Evolutionary conservation across 2,113 vertebrate genomes (phyloP).

Genomic region (Bothrops jararaca): DNA sequence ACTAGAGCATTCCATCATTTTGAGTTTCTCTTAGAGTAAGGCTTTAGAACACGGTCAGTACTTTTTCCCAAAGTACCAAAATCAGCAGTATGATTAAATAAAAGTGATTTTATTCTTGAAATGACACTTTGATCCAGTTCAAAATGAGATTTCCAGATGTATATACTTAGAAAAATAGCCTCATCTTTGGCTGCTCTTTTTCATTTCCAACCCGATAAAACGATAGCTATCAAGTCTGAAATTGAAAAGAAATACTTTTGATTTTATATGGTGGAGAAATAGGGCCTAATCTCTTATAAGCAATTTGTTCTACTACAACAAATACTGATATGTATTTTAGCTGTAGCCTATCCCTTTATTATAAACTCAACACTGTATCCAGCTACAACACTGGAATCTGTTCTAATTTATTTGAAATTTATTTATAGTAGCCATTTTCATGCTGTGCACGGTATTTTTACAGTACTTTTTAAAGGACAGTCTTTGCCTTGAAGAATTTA

Average conservation of each 20-base stretch:
- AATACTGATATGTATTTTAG: neutral
- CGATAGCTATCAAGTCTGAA: neutral
- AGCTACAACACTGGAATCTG: neutral
- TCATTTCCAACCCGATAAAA: neutral
- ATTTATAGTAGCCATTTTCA: neutral
- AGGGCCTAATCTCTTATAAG: neutral
- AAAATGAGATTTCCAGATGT: neutral
- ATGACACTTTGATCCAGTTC: neutral
- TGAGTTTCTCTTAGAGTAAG: neutral
- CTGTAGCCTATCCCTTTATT: neutral
- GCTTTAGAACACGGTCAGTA: neutral
- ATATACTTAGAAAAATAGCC: neutral
- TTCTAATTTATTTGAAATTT: constrained; percentile 1
- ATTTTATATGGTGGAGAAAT: neutral
- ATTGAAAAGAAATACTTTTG: neutral
- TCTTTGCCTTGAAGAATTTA: neutral
- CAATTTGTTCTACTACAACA: neutral
- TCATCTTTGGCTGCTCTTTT: neutral
- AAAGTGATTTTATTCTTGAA: neutral
- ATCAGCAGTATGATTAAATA: neutral
- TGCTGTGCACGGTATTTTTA: neutral
- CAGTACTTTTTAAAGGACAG: neutral
- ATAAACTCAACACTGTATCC: neutral
- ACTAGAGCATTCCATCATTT: neutral
- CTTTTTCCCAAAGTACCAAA: neutral